phyloP scores from a whole-genome alignment of 2,113 vertebrate genomes.

The Sminthopsis crassicaudata region DNA sequence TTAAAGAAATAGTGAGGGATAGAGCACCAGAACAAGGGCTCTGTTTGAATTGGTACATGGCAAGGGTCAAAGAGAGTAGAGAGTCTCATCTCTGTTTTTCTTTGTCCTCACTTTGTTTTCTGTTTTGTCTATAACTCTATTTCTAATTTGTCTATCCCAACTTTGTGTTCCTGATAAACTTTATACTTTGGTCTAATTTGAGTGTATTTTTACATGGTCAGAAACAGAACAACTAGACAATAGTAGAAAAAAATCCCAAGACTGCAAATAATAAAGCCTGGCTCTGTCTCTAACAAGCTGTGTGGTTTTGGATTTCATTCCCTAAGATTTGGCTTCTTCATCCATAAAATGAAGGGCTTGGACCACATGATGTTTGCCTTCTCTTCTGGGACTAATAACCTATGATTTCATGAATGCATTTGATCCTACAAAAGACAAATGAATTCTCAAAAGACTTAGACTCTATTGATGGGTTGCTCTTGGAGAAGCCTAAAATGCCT shows the following conservation, averaged over 20 bases:
- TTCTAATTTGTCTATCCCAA: too few species aligned
- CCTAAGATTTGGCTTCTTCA: not conserved
- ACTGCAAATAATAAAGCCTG: not conserved
- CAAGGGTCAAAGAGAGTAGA: not conserved
- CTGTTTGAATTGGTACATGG: not conserved
- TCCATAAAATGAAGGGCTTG: not conserved
- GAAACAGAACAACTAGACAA: not conserved
- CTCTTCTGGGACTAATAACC: not conserved
- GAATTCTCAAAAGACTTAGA: not conserved
- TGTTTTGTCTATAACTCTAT: too few species aligned
- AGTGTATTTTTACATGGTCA: not conserved
- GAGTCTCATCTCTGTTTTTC: not conserved
- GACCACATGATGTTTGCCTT: not conserved
- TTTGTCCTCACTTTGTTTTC: not conserved
- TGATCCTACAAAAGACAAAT: not conserved
- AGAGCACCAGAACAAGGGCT: not conserved
- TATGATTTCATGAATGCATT: not conserved
- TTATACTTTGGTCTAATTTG: conserved; percentile 6
- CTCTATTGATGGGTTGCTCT: not conserved
- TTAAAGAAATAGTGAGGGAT: not conserved
- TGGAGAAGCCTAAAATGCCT: not conserved
- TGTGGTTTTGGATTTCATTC: not conserved
- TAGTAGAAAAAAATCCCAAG: not conserved
- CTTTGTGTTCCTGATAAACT: conserved; percentile 17
- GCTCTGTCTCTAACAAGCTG: not conserved